A percentile compares a stretch with the other conserved stretches of the same genome.
These are phyloP conservation scores for Aleadryas rufinucha DNA, from an alignment of 2,113 vertebrate genomes.

Conservation along the genomic window DNA sequence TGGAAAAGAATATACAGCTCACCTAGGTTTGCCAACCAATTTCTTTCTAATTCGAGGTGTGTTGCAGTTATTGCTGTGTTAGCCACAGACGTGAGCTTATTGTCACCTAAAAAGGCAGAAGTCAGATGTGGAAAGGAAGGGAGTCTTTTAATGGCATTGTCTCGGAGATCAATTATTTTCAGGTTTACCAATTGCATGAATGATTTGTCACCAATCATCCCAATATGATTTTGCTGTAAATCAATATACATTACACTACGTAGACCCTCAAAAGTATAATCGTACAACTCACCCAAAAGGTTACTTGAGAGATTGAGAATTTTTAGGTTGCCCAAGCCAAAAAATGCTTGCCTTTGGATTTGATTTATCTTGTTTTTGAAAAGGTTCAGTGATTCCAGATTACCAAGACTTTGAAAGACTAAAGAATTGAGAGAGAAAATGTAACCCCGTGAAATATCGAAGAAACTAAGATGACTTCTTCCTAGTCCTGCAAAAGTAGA, in stretches of 20 bases:
- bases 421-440: constrained; percentile 76
- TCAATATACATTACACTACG: constrained; percentile 66
- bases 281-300: constrained; percentile 78
- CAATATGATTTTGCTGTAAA: constrained; percentile 86
- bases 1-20: constrained; percentile 68
- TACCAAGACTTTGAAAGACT: constrained; percentile 70
- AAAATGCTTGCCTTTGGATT: constrained; percentile 76
- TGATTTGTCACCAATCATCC: constrained; percentile 56
- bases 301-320: constrained; percentile 82
- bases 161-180: constrained; percentile 70
- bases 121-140: constrained; percentile 63
- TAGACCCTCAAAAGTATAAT: constrained; percentile 74
- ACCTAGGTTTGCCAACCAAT: constrained; percentile 72
- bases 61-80: background rate
- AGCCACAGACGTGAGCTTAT: constrained; percentile 68
- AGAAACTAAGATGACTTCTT: constrained; percentile 55
- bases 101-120: constrained; percentile 64
- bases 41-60: constrained; percentile 72
- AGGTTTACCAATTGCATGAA: constrained; percentile 74
- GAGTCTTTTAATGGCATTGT: constrained; percentile 78
- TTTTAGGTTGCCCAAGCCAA: constrained; percentile 72
- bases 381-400: constrained; percentile 69
- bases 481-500: constrained; percentile 79
- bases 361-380: constrained; percentile 81
- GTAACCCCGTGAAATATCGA: constrained; percentile 71